phyloP scores from a whole-genome alignment of 2,888 invertebrate genomes.

The Eutolmus rufibarbis region DNA sequence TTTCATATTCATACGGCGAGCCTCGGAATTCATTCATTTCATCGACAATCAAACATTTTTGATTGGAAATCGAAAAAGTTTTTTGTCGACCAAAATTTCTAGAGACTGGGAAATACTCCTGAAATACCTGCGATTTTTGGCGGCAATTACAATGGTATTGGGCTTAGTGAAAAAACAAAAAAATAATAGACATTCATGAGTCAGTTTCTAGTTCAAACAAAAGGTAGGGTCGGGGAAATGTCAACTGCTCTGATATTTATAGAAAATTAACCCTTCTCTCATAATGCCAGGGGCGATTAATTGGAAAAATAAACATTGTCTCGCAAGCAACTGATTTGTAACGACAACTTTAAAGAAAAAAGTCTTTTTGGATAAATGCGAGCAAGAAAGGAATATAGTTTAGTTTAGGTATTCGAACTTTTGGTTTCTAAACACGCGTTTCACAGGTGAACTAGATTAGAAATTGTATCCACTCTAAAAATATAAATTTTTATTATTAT shows the following conservation, averaged over 20 bases:
- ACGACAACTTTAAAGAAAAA: not conserved
- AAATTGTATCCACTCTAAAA: too few relatives aligned
- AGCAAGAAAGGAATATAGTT: too few relatives aligned
- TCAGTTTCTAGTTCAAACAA: not conserved
- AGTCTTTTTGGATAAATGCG: too few relatives aligned
- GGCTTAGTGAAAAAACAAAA: not conserved
- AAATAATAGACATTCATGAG: not conserved
- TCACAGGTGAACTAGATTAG: not conserved
- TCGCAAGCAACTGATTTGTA: not conserved
- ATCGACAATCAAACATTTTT: constrained; percentile 35
- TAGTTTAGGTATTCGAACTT: too few relatives aligned
- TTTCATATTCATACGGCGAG: constrained; percentile 27
- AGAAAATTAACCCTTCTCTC: not conserved
- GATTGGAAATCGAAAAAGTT: constrained; percentile 32
- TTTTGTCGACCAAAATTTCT: not conserved
- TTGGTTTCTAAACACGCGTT: not conserved
- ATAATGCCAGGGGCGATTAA: not conserved
- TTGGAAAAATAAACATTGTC: not conserved
- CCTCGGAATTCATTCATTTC: constrained; percentile 18
- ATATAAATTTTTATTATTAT: too few relatives aligned
- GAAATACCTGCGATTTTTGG: not conserved
- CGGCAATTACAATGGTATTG: not conserved
- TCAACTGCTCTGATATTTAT: not conserved
- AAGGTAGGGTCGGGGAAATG: not conserved
- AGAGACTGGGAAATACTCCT: not conserved